Evolutionary conservation across 2,113 vertebrate species (phyloP).

Genomic region (Odontophorus gujanensis): DNA sequence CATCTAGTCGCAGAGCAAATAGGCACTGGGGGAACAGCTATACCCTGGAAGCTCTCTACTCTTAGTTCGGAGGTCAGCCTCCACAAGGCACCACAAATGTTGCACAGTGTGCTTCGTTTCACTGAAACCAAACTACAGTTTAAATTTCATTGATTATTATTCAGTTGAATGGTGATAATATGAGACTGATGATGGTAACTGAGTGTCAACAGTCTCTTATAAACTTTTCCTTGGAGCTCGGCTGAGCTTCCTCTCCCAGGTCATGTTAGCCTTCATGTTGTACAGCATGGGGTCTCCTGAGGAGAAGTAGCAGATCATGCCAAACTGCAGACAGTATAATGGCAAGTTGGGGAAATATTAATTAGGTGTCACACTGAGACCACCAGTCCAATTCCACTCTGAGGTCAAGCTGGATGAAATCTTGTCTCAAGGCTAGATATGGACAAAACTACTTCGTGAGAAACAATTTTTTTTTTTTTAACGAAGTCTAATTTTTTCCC

Average conservation of each 20-base stretch:
- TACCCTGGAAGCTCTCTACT: not conserved
- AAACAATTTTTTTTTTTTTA: not conserved
- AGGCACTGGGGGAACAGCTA: not conserved
- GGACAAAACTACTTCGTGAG: not conserved
- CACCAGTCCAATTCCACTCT: slow-evolving; percentile 42
- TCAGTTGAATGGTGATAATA: not conserved
- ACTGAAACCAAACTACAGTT: not conserved
- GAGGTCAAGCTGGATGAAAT: slow-evolving; percentile 52
- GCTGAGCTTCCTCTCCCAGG: not conserved
- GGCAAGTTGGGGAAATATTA: slow-evolving; percentile 43
- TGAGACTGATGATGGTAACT: not conserved
- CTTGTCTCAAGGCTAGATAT: not conserved
- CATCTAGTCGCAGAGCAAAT: not conserved
- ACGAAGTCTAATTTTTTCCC: not conserved
- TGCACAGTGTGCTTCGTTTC: not conserved
- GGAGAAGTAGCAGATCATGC: not conserved
- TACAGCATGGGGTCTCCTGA: slow-evolving; percentile 57
- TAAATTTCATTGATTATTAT: not conserved
- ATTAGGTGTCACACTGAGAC: slow-evolving; percentile 56
- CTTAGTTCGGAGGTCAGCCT: not conserved
- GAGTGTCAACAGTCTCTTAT: not conserved
- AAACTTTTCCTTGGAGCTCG: not conserved
- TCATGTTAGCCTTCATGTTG: not conserved
- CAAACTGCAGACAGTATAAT: slow-evolving; percentile 1
- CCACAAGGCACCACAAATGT: not conserved